Percentiles rank a stretch among this genome's conserved stretches.
These are phyloP conservation scores for Pollenia griseotomentosa DNA, from an alignment of 2,888 invertebrate species.

Conservation along the genomic window DNA sequence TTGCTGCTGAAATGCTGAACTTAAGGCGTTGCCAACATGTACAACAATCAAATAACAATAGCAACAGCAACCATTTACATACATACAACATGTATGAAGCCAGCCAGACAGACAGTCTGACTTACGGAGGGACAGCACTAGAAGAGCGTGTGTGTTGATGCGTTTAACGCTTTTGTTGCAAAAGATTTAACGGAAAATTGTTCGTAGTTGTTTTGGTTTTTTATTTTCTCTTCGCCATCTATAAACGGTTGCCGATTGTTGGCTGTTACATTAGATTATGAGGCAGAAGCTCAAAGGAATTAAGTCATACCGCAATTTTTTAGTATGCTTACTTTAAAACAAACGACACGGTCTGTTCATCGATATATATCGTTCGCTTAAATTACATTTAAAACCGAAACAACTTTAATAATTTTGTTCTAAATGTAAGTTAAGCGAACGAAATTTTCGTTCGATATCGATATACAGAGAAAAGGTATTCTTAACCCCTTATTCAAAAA, in stretches of 20 bases:
- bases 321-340: too few relatives aligned
- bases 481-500: too few relatives aligned
- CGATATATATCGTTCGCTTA: too few relatives aligned
- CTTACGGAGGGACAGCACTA: constrained; percentile 22
- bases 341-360: too few relatives aligned
- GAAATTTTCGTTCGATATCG: too few relatives aligned
- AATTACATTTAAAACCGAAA: too few relatives aligned
- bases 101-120: constrained; percentile 6
- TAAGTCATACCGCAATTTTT: neutral
- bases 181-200: constrained; percentile 71
- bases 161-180: constrained; percentile 70
- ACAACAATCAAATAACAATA: constrained; percentile 55
- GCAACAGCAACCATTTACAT: constrained; percentile 18
- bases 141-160: constrained; percentile 62
- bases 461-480: too few relatives aligned
- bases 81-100: neutral
- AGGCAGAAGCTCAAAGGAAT: constrained; percentile 28
- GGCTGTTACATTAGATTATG: constrained; percentile 19
- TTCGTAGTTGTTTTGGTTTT: constrained; percentile 50
- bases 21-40: constrained; percentile 64
- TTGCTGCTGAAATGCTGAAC: constrained; percentile 66
- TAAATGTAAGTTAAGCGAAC: too few relatives aligned
- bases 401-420: too few relatives aligned
- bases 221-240: constrained; percentile 16
- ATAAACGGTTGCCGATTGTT: constrained; percentile 32